A percentile compares a stretch with the other conserved stretches of the same genome.
These are phyloP conservation scores for Cynoglossus semilaevis DNA, from an alignment of 2,113 vertebrate species.

Conservation along the genomic window DNA sequence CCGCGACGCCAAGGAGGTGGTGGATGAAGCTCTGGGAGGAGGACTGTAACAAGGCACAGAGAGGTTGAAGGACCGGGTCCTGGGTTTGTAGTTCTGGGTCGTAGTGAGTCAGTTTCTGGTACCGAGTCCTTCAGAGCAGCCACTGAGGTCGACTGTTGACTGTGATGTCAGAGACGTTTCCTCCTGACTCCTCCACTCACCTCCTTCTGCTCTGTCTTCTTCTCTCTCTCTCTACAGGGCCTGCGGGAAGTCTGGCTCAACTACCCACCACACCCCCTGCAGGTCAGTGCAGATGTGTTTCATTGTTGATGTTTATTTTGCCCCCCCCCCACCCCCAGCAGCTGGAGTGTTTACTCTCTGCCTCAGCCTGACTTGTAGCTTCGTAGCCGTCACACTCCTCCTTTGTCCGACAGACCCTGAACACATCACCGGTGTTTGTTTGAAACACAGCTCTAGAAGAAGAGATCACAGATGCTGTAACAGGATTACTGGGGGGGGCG, in stretches of 20 bases:
- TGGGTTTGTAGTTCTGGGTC: no score
- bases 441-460: slow-evolving; percentile 71
- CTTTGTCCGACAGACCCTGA: slow-evolving; percentile 52
- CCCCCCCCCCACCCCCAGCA: slow-evolving; percentile 28
- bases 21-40: no score
- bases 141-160: no score
- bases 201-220: not conserved
- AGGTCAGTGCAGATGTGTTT: slow-evolving; percentile 80
- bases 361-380: slow-evolving; percentile 29
- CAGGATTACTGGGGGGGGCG: slow-evolving; percentile 77
- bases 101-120: no score
- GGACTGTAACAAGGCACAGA: no score
- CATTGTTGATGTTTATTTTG: slow-evolving; percentile 55
- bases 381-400: slow-evolving; percentile 31
- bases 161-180: no score
- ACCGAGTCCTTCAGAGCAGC: no score
- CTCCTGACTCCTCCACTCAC: no score
- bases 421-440: slow-evolving; percentile 68
- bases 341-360: slow-evolving; percentile 35
- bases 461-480: slow-evolving; percentile 74
- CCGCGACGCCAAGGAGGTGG: no score
- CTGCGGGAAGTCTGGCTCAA: slow-evolving; percentile 97
- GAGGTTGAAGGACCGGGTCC: no score
- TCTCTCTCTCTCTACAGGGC: slow-evolving; percentile 75
- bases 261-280: slow-evolving; percentile 95